phyloP scores from a whole-genome alignment of 2,888 invertebrate species.

The Scotopteryx bipunctaria region DNA sequence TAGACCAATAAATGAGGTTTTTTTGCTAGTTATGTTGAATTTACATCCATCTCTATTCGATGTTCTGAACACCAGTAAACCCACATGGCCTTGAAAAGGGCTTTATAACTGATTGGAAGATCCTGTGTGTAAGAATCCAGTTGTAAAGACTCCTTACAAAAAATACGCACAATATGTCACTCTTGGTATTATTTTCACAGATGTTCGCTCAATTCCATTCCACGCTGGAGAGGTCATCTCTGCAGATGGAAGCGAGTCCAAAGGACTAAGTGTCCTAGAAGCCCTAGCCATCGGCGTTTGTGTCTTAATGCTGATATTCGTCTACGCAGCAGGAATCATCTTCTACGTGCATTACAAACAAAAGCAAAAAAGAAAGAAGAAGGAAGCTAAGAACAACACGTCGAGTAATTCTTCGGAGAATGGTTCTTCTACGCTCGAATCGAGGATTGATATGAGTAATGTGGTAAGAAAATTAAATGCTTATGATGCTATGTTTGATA shows the following conservation, averaged over 20 bases:
- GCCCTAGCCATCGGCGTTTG: constrained; percentile 92
- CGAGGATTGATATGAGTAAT: constrained; percentile 72
- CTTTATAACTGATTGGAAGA: too few species aligned
- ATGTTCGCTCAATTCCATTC: constrained; percentile 91
- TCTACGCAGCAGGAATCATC: constrained; percentile 93
- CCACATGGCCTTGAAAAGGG: too few species aligned
- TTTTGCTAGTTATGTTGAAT: too few species aligned
- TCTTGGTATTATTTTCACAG: constrained; percentile 64
- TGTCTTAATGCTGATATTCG: constrained; percentile 89
- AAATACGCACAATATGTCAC: too few species aligned
- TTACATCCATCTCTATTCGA: too few species aligned
- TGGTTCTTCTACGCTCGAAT: constrained; percentile 64
- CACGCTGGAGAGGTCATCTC: constrained; percentile 84
- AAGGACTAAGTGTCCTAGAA: constrained; percentile 88
- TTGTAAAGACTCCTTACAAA: too few species aligned
- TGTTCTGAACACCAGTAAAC: too few species aligned
- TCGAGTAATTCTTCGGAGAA: constrained; percentile 65
- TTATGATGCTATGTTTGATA: too few species aligned
- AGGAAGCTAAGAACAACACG: constrained; percentile 67
- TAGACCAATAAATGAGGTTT: too few species aligned
- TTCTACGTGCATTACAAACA: constrained; percentile 90
- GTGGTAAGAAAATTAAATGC: constrained; percentile 53
- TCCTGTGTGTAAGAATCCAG: too few species aligned
- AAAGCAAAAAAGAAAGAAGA: constrained; percentile 83
- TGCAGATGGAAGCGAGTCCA: constrained; percentile 77